These are phyloP conservation scores for Amphipoea lucens DNA, from an alignment of 2,888 invertebrate genomes.

Conservation along the genomic window DNA sequence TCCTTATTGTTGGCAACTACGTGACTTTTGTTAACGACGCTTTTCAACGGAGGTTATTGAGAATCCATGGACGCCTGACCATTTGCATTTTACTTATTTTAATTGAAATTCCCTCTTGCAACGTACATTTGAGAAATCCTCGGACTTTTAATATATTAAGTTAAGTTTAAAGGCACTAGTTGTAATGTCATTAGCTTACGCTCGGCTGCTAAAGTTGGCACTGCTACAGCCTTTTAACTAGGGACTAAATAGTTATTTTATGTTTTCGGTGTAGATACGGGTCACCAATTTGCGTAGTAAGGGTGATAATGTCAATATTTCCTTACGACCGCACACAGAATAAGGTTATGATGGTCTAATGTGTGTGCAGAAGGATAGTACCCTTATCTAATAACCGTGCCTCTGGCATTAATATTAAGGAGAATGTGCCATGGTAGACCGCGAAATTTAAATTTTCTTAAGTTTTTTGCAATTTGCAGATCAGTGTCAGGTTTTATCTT, in stretches of 20 bases:
- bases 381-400: conserved; percentile 15
- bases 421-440: too few relatives aligned
- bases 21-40: conserved; percentile 79
- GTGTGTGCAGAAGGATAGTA: conserved; percentile 17
- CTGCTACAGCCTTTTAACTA: background rate
- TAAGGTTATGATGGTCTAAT: conserved; percentile 11
- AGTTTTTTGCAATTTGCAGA: too few relatives aligned
- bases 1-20: conserved; percentile 73
- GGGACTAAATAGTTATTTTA: background rate
- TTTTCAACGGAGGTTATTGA: conserved; percentile 57
- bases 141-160: background rate
- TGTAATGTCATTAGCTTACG: conserved; percentile 6
- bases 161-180: conserved; percentile 13
- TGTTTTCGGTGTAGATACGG: background rate
- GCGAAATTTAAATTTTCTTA: too few relatives aligned
- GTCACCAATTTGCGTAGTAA: conserved; percentile 12
- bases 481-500: too few relatives aligned
- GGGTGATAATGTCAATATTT: conserved; percentile 34
- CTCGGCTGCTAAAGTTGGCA: background rate
- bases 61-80: conserved; percentile 42
- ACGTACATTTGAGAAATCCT: background rate
- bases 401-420: background rate
- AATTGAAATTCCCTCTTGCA: conserved; percentile 44
- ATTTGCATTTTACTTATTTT: conserved; percentile 53
- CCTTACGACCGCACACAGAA: conserved; percentile 15